These are phyloP conservation scores for Heliothis subflexa DNA, from an alignment of 1,140 invertebrate genomes.

Conservation along the genomic window DNA sequence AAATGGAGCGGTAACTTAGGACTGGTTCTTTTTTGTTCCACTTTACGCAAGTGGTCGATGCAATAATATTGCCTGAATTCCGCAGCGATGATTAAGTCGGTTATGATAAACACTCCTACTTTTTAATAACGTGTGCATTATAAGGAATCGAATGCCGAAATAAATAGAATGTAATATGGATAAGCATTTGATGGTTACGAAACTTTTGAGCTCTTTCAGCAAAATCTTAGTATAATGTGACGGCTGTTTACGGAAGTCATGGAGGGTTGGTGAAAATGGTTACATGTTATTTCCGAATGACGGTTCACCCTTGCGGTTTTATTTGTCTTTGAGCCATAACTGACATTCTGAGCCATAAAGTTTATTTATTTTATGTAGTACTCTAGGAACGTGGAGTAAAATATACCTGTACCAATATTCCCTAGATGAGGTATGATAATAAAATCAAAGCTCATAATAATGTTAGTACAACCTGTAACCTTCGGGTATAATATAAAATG, in stretches of 20 bases:
- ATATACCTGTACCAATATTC: constrained; percentile 5
- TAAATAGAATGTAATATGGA: constrained; percentile 31
- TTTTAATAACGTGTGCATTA: constrained; percentile 50
- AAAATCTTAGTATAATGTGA: background rate
- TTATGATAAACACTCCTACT: constrained; percentile 71
- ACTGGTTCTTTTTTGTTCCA: constrained; percentile 70
- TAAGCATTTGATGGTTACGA: constrained; percentile 11
- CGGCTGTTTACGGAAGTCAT: constrained; percentile 15
- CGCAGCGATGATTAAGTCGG: constrained; percentile 71
- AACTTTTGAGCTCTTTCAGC: constrained; percentile 25
- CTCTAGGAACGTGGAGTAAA: background rate
- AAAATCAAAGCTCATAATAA: constrained; percentile 22
- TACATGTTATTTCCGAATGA: constrained; percentile 32
- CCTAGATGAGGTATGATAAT: background rate
- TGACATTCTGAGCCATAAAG: constrained; percentile 27
- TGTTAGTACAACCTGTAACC: background rate
- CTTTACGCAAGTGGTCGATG: constrained; percentile 74
- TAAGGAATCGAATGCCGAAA: constrained; percentile 46
- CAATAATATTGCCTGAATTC: constrained; percentile 75
- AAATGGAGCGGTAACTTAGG: constrained; percentile 75
- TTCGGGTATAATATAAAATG: background rate
- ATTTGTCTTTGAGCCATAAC: constrained; percentile 25
- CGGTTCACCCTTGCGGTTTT: constrained; percentile 12
- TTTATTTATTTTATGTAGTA: constrained; percentile 30
- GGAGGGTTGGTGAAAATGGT: background rate